Evolutionary conservation across 2,113 vertebrate genomes (phyloP), one percentile per base, ranked within the genome.

Genomic region (Capreolus pygargus): DNA sequence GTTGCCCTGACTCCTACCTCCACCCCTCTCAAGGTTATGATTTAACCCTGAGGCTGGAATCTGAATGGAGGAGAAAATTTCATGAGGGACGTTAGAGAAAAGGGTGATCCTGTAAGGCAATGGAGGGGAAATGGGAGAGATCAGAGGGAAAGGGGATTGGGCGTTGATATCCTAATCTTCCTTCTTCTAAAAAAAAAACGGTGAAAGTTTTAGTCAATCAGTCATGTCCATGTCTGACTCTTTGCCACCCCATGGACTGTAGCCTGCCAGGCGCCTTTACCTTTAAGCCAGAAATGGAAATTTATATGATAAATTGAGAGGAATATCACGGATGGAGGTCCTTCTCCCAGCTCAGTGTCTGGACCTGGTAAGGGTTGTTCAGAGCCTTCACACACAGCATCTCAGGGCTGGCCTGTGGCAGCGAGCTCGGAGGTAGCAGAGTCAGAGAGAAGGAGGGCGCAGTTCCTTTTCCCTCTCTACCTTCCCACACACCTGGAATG

Each of bases 311-410:
- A 21, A 52, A 39, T 21, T 39, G 21, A 76, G 8, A n/a, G 10
- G 9, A 21, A n/a, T 13, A 6, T 6, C 3, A 17, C 52, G 25
- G 21, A 43, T 6, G 8, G 30, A 70, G 9, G 1, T 15, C 1
- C 1, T 61, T 36, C 3, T 13, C 45, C 33, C 12, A 78, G 13
- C 14, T 86, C 47, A 10, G 1, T 47, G 28, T 64, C 83, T 84
- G 36, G 27, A 67, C 7, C 36, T 11, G 28, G 55, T 14, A 74
- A 21, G n/a, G 9, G 11, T 21, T 54, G 30, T 1, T 30, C 54
- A 76, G 60, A 54, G 43, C 8, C 15, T 39, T 28, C 6, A 36
- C 1, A 45, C 3, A 7, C 1, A 9, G 6, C 17, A 25, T 10
- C 30, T 39, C 7, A 39, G 21, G 15, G 12, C 9, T 76, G 15